Evolutionary conservation across 2,888 invertebrate genomes (phyloP).

Genomic region (Oscheius myriophilus): DNA sequence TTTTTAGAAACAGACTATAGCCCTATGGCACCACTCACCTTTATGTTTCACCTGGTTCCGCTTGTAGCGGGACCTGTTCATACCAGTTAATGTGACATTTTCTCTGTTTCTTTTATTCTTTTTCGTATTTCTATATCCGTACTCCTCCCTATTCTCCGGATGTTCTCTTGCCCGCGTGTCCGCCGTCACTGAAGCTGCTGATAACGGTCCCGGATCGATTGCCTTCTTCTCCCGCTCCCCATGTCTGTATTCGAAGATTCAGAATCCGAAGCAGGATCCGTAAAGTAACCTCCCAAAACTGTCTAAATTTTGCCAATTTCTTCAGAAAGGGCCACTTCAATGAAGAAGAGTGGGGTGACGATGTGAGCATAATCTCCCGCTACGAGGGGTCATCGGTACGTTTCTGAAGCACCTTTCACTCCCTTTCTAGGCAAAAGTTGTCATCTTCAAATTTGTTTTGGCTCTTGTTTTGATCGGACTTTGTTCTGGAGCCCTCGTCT

Average conservation of each 20-base stretch:
- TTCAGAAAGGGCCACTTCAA: constrained; percentile 3
- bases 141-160: too few relatives aligned
- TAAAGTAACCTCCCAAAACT: constrained; percentile 4
- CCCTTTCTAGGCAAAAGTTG: constrained; percentile 12
- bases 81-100: too few relatives aligned
- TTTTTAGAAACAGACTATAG: too few relatives aligned
- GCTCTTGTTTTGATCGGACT: constrained; percentile 30
- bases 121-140: too few relatives aligned
- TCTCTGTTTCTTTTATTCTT: too few relatives aligned
- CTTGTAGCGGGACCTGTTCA: too few relatives aligned
- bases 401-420: background rate
- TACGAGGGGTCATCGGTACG: constrained; percentile 31
- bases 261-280: constrained; percentile 14
- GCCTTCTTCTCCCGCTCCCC: too few relatives aligned
- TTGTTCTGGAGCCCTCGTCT: constrained; percentile 32
- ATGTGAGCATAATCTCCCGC: constrained; percentile 30
- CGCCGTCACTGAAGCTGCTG: too few relatives aligned
- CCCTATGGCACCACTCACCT: too few relatives aligned
- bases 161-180: too few relatives aligned
- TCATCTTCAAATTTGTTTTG: constrained; percentile 26
- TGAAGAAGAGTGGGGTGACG: constrained; percentile 38
- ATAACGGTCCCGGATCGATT: too few relatives aligned
- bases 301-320: background rate
- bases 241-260: background rate
- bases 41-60: too few relatives aligned